phyloP scores from a whole-genome alignment of 1,140 invertebrate species.

The Wiebesia pumilae region DNA sequence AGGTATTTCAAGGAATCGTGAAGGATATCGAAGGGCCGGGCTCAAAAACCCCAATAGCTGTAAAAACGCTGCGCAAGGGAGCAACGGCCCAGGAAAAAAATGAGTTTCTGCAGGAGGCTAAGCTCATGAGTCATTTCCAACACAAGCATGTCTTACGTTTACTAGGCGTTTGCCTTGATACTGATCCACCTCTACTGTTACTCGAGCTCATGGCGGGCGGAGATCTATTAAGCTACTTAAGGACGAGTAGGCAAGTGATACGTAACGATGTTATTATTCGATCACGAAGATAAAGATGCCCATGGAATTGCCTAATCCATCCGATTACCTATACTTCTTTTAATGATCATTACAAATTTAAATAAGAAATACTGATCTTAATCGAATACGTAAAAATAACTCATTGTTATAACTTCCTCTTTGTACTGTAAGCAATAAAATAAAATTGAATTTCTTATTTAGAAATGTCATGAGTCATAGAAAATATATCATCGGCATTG shows the following conservation, averaged over 20 bases:
- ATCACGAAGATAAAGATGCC: too few species aligned
- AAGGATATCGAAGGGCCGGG: slow-evolving; percentile 78
- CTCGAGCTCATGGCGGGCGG: slow-evolving; percentile 98
- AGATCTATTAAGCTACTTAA: slow-evolving; percentile 92
- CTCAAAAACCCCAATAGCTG: slow-evolving; percentile 66
- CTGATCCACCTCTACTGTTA: slow-evolving; percentile 93
- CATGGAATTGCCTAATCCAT: too few species aligned
- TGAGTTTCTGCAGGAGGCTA: slow-evolving; percentile 97
- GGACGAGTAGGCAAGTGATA: slow-evolving; percentile 76
- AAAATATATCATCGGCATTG: too few species aligned
- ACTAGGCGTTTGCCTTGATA: slow-evolving; percentile 94
- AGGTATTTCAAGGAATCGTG: slow-evolving; percentile 90
- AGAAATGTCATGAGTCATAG: too few species aligned
- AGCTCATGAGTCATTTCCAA: slow-evolving; percentile 97
- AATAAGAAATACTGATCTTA: too few species aligned
- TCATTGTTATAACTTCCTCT: too few species aligned
- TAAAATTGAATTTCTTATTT: too few species aligned
- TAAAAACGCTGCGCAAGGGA: slow-evolving; percentile 92
- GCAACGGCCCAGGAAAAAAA: slow-evolving; percentile 92
- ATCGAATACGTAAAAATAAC: too few species aligned
- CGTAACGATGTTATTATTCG: too few species aligned
- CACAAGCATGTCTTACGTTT: slow-evolving; percentile 96
- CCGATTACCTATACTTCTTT: too few species aligned
- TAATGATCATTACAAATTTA: too few species aligned
- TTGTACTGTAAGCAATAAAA: too few species aligned